Base-by-base conservation (phyloP, 2,797 vertebrate species). In the Sebastes cheni region DNA sequence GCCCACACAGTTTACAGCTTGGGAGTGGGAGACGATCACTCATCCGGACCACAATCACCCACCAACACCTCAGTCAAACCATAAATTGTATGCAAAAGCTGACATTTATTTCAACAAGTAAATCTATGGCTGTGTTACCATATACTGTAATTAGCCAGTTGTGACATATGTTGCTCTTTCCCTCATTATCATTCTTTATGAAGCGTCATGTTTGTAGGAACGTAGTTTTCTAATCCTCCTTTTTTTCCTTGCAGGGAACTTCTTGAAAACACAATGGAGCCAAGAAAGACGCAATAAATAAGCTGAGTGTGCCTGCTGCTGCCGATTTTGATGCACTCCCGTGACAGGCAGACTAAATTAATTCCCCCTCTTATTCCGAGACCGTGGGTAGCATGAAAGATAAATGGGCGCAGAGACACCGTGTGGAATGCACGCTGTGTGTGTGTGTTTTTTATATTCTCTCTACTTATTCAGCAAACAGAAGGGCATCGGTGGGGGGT, bases 401-500 rank as follows among this genome's bases (percentile, higher is more conserved):
- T 91, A 89, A 91, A 92, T 86, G 75, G 83, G 78, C 29, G 1
- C 62, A 30, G 88, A 82, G 88, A 86, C 82, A 42, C 36, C 50
- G 52, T 34, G 25, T 60, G 56, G 67, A 58, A 78, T 55, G 67
- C 79, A 61, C 36, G 69, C 46, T 11, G 59, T 13, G 30, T 4
- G 36, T 46, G 42, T 50, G 7, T 79, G 42, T 76, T 59, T 59
- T 67, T 27, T 68, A 68, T 83, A 27, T 72, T 86, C 80, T 88
- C 56, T 84, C 60, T 46, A 82, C 62, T 85, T 88, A 77, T 89
- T 92, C 88, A 82, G 83, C 75, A 85, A 87, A 84, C 84, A 87
- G 82, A 88, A 78, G 42, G 61, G 42, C 60, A 46, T 30, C 11
- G 8, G 50, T 22, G 54, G 58, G 67, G 64, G 54, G 46, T 34